Percentiles rank a stretch among this genome's conserved stretches.
phyloP scores from a whole-genome alignment of 1,140 invertebrate species.

The Aphelenchoides fujianensis region DNA sequence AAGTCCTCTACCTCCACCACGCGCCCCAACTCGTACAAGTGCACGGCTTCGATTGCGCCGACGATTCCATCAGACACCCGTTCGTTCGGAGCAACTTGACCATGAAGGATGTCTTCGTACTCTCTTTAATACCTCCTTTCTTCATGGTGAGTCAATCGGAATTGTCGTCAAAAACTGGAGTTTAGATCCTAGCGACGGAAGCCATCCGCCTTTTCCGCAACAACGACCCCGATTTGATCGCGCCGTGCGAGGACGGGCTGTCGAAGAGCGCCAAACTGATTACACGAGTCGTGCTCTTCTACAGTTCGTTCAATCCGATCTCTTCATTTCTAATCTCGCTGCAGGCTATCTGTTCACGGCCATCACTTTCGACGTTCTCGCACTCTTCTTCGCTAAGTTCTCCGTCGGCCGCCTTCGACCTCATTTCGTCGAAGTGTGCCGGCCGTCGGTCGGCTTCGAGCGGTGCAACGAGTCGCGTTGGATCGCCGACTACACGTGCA shows the following conservation, averaged over 20 bases:
- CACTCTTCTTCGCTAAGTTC: conserved; percentile 69
- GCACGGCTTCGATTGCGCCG: not conserved
- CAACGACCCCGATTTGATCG: not conserved
- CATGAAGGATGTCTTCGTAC: not conserved
- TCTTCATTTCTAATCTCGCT: not conserved
- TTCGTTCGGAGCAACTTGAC: not conserved
- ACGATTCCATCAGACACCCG: not conserved
- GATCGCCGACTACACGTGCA: conserved; percentile 16
- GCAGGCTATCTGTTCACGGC: conserved; percentile 3
- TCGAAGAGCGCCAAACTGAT: not conserved
- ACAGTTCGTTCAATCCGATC: not conserved
- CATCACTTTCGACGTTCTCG: not conserved
- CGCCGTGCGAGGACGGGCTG: not conserved
- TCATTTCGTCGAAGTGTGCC: conserved; percentile 75
- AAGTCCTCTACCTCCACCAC: not conserved
- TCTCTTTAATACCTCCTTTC: not conserved
- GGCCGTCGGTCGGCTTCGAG: conserved; percentile 61
- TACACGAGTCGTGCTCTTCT: not conserved
- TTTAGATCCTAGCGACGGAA: not conserved
- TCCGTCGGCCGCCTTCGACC: conserved; percentile 81
- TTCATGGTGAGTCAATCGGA: not conserved
- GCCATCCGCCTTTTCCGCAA: not conserved
- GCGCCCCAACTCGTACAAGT: not conserved
- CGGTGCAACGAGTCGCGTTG: not conserved
- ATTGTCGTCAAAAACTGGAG: not conserved